Evolutionary conservation across 2,888 invertebrate species (phyloP).

Genomic region (Drosophila suboccidentalis): DNA sequence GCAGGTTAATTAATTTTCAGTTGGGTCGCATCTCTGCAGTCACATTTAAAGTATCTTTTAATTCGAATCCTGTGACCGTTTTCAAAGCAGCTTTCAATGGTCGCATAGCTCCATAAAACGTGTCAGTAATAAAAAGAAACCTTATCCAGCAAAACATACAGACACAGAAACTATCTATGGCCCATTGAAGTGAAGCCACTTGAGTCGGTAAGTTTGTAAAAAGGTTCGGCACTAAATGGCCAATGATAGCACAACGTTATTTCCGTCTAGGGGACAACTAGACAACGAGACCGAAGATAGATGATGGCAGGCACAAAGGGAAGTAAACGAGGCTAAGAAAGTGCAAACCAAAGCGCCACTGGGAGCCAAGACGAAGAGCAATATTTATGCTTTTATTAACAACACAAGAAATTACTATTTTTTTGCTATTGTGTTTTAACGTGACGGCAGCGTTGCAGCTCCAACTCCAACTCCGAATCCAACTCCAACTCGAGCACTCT

Average conservation of each 20-base stretch:
- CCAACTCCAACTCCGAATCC: conserved; percentile 15
- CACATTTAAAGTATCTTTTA: conserved; percentile 14
- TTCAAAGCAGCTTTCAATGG: conserved; percentile 31
- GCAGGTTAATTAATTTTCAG: conserved; percentile 8
- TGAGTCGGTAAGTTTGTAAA: conserved; percentile 19
- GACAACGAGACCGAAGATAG: conserved; percentile 40
- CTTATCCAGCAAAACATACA: conserved; percentile 31
- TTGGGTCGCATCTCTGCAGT: not conserved
- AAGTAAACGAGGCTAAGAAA: conserved; percentile 14
- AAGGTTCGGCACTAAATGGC: conserved; percentile 46
- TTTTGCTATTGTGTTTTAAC: conserved; percentile 56
- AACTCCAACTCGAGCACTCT: conserved; percentile 29
- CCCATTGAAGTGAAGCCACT: conserved; percentile 40
- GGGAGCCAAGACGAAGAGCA: conserved; percentile 26
- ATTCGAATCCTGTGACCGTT: conserved; percentile 15
- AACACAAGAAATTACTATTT: conserved; percentile 59
- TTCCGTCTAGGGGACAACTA: conserved; percentile 72
- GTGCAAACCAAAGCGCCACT: conserved; percentile 38
- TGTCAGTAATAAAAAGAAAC: conserved; percentile 51
- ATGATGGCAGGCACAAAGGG: conserved; percentile 15
- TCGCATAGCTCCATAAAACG: conserved; percentile 66
- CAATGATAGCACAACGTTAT: conserved; percentile 70
- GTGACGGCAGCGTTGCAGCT: conserved; percentile 38
- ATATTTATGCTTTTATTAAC: conserved; percentile 69
- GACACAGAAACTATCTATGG: conserved; percentile 18